Percentiles rank a stretch among this genome's conserved stretches.
phyloP scores from a whole-genome alignment of 2,113 vertebrate genomes.

The Alectura lathami region DNA sequence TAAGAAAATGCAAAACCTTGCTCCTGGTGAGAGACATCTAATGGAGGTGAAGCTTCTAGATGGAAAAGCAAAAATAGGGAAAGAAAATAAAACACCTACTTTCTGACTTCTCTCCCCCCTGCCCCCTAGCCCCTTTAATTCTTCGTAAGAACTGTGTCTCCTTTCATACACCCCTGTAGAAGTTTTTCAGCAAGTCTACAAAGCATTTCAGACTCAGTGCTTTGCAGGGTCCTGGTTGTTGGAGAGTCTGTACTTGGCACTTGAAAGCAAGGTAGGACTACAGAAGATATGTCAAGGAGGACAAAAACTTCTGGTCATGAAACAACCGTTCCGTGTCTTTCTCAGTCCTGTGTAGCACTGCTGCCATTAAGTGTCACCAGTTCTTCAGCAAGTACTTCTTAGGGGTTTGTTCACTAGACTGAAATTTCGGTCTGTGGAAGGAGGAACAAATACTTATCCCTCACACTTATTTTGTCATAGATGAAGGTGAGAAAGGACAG shows the following conservation, averaged over 20 bases:
- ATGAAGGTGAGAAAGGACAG: background rate
- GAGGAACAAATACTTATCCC: background rate
- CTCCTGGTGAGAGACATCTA: background rate
- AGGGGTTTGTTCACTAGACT: background rate
- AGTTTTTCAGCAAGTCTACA: background rate
- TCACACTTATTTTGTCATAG: background rate
- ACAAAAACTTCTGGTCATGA: background rate
- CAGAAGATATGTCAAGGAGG: background rate
- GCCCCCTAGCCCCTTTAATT: background rate
- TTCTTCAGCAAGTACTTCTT: background rate
- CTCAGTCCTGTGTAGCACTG: background rate
- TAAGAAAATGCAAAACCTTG: background rate
- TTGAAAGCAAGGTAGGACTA: background rate
- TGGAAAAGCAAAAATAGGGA: accelerated
- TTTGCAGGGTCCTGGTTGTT: background rate
- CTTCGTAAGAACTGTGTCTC: background rate
- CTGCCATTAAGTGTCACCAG: background rate
- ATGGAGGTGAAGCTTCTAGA: background rate
- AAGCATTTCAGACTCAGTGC: background rate
- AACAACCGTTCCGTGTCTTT: too few relatives aligned
- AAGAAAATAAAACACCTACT: background rate
- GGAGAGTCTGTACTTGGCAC: background rate
- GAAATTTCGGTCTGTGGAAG: accelerated
- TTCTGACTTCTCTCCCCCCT: background rate
- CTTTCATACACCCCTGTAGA: background rate